phyloP scores from a whole-genome alignment of 2,113 vertebrate genomes.

The Cephalopterus ornatus region DNA sequence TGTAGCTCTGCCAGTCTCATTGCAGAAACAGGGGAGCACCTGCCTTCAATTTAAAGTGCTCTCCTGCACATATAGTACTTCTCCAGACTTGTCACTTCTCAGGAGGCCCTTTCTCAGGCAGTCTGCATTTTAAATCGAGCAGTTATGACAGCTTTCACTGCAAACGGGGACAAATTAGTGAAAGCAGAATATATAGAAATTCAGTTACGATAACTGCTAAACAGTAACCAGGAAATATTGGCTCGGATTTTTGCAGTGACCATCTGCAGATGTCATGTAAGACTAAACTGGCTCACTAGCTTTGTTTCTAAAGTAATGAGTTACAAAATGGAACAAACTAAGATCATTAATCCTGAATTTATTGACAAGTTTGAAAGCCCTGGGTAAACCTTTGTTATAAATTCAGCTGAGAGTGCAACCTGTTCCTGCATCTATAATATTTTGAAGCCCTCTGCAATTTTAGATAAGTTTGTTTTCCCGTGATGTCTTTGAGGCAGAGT shows the following conservation, averaged over 20 bases:
- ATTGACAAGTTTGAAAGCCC: slow-evolving; percentile 19
- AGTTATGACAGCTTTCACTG: slow-evolving; percentile 36
- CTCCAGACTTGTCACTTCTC: slow-evolving; percentile 31
- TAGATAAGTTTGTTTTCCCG: background rate
- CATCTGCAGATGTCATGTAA: background rate
- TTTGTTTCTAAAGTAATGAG: background rate
- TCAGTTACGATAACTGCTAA: background rate
- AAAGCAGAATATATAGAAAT: background rate
- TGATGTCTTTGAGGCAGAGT: background rate
- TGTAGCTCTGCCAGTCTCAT: background rate
- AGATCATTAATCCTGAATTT: slow-evolving; percentile 15
- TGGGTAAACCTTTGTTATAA: background rate
- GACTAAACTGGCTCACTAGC: background rate
- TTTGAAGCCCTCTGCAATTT: background rate
- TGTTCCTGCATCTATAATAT: background rate
- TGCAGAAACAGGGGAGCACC: background rate
- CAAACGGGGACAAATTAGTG: slow-evolving; percentile 31
- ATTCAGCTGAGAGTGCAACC: background rate
- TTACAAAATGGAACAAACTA: background rate
- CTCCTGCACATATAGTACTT: background rate
- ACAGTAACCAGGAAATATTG: background rate
- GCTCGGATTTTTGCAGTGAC: background rate
- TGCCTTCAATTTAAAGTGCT: background rate
- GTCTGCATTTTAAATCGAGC: slow-evolving; percentile 33
- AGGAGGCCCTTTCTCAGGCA: slow-evolving; percentile 2